Percentiles rank a stretch among this genome's conserved stretches.
Evolutionary conservation across 2,113 vertebrate genomes (phyloP).

Genomic region (Larimichthys crocea): DNA sequence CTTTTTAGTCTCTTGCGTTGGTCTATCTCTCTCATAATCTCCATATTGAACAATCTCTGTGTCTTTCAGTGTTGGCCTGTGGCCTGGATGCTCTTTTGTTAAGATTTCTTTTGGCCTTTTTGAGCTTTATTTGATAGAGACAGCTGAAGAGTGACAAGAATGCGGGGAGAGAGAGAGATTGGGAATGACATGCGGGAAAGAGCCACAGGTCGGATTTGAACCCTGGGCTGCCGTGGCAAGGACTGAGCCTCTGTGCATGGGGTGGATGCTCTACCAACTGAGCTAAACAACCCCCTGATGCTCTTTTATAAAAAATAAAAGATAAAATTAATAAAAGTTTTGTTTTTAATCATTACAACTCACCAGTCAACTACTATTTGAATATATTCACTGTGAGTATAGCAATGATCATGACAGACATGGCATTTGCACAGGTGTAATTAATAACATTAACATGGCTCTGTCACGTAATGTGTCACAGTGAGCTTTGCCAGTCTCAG

Average conservation of each 20-base stretch:
- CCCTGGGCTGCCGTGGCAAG: too few species aligned
- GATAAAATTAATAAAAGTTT: constrained; percentile 4
- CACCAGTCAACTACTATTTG: background rate
- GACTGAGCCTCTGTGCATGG: too few species aligned
- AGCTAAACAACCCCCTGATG: too few species aligned
- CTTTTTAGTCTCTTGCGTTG: background rate
- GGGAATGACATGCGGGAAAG: too few species aligned
- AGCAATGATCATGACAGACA: background rate
- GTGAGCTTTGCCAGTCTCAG: background rate
- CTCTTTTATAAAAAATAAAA: constrained; percentile 1
- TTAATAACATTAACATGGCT: background rate
- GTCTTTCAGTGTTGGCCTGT: background rate
- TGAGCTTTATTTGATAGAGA: too few species aligned
- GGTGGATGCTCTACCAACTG: too few species aligned
- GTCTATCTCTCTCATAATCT: background rate
- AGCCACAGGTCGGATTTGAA: too few species aligned
- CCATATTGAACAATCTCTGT: constrained; percentile 13
- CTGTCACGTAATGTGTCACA: background rate
- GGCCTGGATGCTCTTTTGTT: background rate
- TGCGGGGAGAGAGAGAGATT: too few species aligned
- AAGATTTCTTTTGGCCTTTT: too few species aligned
- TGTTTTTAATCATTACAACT: constrained; percentile 13
- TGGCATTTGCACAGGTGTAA: too few species aligned
- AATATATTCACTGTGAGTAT: background rate
- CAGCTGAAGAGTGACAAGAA: too few species aligned